Conservation (phyloP, 2,797 vertebrate genomes). For the Xyrichtys novacula region DNA sequence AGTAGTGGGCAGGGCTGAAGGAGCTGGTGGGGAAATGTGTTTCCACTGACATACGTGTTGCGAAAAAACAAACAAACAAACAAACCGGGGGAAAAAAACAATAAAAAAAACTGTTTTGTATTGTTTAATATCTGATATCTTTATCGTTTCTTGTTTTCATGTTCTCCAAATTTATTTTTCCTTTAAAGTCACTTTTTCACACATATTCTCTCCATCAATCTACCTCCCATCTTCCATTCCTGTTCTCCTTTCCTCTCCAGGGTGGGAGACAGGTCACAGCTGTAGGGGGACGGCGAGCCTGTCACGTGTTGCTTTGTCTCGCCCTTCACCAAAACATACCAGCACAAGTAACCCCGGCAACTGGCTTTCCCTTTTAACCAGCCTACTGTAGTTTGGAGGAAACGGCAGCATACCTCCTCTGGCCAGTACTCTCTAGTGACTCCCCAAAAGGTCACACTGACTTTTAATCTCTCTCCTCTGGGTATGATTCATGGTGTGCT, state of each 20-base stretch:
- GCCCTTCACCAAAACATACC: slow-evolving; percentile 75
- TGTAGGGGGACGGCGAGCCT: slow-evolving; percentile 76
- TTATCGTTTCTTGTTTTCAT: neutral
- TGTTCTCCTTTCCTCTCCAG: slow-evolving; percentile 56
- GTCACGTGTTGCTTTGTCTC: slow-evolving; percentile 80
- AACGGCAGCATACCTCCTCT: slow-evolving; percentile 56
- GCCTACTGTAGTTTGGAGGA: slow-evolving; percentile 70
- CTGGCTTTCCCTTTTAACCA: slow-evolving; percentile 49
- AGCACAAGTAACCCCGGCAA: slow-evolving; percentile 71
- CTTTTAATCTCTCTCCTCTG: slow-evolving; percentile 66
- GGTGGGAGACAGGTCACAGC: slow-evolving; percentile 84
- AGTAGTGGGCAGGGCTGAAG: slow-evolving; percentile 31
- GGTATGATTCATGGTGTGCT: slow-evolving; percentile 65
- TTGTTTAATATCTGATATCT: neutral
- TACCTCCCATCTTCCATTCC: slow-evolving; percentile 50
- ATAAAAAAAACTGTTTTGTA: too few species aligned
- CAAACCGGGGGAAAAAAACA: too few species aligned
- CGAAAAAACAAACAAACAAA: too few species aligned
- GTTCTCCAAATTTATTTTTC: neutral
- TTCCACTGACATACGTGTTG: slow-evolving; percentile 32
- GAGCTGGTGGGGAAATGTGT: slow-evolving; percentile 37
- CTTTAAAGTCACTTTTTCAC: neutral
- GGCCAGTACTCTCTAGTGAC: slow-evolving; percentile 60
- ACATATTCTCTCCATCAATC: slow-evolving; percentile 16
- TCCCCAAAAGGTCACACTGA: slow-evolving; percentile 76